These are phyloP conservation scores for Trachymyrmex cornetzi DNA, from an alignment of 1,140 invertebrate genomes.

Conservation along the genomic window DNA sequence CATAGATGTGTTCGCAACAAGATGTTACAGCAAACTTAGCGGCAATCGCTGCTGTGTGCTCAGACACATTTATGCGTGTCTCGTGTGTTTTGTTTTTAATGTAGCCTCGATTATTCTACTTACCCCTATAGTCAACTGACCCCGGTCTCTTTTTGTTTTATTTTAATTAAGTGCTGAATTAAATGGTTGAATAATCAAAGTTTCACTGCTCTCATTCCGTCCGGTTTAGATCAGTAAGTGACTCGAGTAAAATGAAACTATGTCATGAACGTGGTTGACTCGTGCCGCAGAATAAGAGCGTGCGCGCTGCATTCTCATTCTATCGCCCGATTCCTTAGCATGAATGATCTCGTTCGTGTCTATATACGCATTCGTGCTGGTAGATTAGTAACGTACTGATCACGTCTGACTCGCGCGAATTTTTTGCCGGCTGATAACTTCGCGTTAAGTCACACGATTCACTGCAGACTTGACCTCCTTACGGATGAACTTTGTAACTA, in stretches of 20 bases:
- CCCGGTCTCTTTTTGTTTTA: background rate
- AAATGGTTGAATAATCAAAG: slow-evolving; percentile 29
- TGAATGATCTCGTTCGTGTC: slow-evolving; percentile 23
- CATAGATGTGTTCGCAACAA: too few species aligned
- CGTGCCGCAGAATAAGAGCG: slow-evolving; percentile 29
- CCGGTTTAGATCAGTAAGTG: slow-evolving; percentile 35
- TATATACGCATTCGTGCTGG: slow-evolving; percentile 14
- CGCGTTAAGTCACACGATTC: background rate
- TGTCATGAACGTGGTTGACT: slow-evolving; percentile 53
- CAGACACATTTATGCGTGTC: too few species aligned
- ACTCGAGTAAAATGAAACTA: slow-evolving; percentile 43
- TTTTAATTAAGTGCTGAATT: background rate
- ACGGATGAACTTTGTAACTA: background rate
- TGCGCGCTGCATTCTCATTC: slow-evolving; percentile 35
- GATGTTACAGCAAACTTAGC: too few species aligned
- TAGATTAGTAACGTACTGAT: slow-evolving; percentile 9
- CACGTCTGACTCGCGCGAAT: background rate
- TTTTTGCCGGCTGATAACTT: slow-evolving; percentile 15
- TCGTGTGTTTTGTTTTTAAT: too few species aligned
- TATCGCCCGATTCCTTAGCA: slow-evolving; percentile 7
- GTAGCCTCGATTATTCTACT: too few species aligned
- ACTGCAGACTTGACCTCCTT: background rate
- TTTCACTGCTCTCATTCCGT: slow-evolving; percentile 38
- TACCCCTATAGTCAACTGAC: too few species aligned
- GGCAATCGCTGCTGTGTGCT: too few species aligned